phyloP scores from a whole-genome alignment of 2,797 vertebrate species.

The Lateolabrax maculatus region DNA sequence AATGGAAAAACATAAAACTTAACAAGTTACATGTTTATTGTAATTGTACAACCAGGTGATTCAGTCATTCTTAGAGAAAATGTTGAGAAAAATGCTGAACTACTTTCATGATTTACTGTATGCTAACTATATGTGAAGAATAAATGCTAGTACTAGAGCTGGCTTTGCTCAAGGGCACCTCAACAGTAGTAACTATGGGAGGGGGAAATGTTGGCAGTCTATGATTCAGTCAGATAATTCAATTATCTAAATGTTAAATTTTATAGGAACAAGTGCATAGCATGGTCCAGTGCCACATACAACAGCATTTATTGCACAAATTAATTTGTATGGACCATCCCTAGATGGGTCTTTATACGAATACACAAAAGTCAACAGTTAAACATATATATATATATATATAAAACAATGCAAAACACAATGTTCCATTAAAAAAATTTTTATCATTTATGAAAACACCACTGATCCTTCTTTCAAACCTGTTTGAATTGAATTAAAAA shows the following conservation, averaged over 20 bases:
- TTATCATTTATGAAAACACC: no score
- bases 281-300: background rate
- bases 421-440: no score
- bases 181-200: background rate
- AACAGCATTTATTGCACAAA: background rate
- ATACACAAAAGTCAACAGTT: no score
- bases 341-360: no score
- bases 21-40: background rate
- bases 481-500: no score
- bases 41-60: constrained; percentile 1
- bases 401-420: no score
- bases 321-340: background rate
- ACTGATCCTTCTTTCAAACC: no score
- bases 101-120: background rate
- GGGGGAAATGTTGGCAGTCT: background rate
- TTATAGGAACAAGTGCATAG: background rate
- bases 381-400: no score
- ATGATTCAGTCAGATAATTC: no score
- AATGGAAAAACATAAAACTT: background rate
- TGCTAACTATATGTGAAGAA: background rate
- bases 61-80: background rate
- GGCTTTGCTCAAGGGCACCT: background rate
- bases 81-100: background rate
- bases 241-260: background rate
- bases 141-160: background rate